Evolutionary conservation across 2,113 vertebrate species (phyloP).

Genomic region (Axis porcinus): DNA sequence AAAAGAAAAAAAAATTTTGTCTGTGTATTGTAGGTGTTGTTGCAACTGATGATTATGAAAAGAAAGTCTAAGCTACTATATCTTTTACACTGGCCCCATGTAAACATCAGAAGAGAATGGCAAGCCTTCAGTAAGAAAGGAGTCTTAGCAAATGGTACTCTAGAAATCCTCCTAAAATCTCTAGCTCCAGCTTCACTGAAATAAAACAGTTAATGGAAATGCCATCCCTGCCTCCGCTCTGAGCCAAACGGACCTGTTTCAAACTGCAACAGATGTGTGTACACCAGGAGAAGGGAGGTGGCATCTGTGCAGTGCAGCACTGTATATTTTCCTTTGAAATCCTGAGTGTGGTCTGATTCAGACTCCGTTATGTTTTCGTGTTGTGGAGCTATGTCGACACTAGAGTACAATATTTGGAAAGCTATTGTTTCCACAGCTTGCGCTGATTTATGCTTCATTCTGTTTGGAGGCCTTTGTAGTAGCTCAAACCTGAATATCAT

Average conservation of each 20-base stretch:
- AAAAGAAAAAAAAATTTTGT: not conserved
- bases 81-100: not conserved
- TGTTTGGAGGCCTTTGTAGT: conserved; percentile 31
- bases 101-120: not conserved
- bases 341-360: conserved; percentile 34
- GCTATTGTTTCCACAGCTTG: conserved; percentile 72
- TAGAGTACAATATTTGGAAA: conserved; percentile 64
- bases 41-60: not conserved
- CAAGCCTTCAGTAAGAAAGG: not conserved
- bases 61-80: not conserved
- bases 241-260: not conserved
- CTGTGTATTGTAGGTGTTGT: not conserved
- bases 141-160: not conserved
- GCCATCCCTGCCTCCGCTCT: not conserved
- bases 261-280: not conserved
- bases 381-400: conserved; percentile 40
- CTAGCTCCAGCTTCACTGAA: not conserved
- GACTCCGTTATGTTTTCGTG: not conserved
- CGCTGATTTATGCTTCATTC: conserved; percentile 52
- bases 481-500: not conserved
- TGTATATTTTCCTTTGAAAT: conserved; percentile 63
- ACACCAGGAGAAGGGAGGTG: not conserved
- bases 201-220: not conserved
- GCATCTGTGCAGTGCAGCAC: not conserved
- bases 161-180: not conserved